Percentiles rank a stretch among this genome's conserved stretches.
Conservation (phyloP, 2,888 invertebrate species). For the Kuschelorhynchus macadamiae region DNA sequence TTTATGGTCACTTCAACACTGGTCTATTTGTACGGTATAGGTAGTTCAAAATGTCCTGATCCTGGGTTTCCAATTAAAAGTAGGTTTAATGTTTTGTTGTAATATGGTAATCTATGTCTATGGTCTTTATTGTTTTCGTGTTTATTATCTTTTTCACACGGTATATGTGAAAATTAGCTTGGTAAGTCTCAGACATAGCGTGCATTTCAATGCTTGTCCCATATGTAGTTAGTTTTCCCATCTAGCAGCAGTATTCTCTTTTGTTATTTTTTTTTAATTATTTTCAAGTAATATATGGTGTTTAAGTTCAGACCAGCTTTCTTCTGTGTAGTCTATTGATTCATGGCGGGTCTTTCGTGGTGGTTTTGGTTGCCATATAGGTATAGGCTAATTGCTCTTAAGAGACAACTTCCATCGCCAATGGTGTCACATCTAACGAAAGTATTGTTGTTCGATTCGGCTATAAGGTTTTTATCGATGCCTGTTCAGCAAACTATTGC, state of each 20-base stretch:
- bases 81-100: too few species aligned
- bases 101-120: background rate
- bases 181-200: background rate
- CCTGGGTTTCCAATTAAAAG: too few species aligned
- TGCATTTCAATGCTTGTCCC: background rate
- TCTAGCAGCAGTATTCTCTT: background rate
- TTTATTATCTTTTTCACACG: background rate
- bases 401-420: background rate
- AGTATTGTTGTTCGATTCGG: conserved; percentile 1
- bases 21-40: background rate
- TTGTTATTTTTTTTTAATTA: background rate
- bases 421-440: background rate
- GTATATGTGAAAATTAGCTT: background rate
- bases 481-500: background rate
- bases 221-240: background rate
- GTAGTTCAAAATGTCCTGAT: background rate
- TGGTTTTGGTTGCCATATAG: background rate
- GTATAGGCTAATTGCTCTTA: background rate
- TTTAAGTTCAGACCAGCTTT: background rate
- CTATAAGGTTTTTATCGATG: background rate
- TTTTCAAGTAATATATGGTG: background rate
- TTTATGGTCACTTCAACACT: too few species aligned
- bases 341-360: background rate
- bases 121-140: background rate
- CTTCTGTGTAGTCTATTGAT: too few species aligned